phyloP scores from a whole-genome alignment of 2,888 invertebrate species.

The Stenichneumon culpator region DNA sequence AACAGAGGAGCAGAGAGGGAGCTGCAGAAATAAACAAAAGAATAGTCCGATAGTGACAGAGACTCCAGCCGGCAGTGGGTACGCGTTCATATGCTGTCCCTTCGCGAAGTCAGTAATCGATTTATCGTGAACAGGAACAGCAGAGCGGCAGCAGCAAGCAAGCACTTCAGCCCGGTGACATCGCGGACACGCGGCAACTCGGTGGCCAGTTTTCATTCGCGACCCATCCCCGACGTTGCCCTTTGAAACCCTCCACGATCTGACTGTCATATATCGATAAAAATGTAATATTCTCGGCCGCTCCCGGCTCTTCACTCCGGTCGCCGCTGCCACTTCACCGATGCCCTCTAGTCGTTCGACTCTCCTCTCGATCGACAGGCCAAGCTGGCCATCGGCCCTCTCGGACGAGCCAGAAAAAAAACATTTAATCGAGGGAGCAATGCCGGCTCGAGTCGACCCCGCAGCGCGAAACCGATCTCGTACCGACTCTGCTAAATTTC shows the following conservation, averaged over 20 bases:
- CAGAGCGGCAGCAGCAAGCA: background rate
- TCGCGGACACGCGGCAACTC: background rate
- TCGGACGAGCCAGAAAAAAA: constrained; percentile 15
- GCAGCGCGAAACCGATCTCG: constrained; percentile 24
- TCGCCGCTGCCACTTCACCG: constrained; percentile 22
- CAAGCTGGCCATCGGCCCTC: constrained; percentile 18
- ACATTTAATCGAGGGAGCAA: constrained; percentile 30
- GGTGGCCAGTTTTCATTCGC: constrained; percentile 28
- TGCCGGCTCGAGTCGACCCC: constrained; percentile 2
- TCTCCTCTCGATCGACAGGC: constrained; percentile 29
- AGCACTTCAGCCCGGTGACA: constrained; percentile 1
- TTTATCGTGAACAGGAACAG: constrained; percentile 5
- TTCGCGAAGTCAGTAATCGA: constrained; percentile 22
- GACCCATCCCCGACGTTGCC: constrained; percentile 16
- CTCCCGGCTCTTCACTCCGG: constrained; percentile 26
- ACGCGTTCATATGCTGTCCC: background rate
- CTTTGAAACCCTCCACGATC: constrained; percentile 27
- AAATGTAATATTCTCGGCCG: constrained; percentile 41
- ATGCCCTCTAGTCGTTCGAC: constrained; percentile 16
- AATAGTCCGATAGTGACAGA: constrained; percentile 1
- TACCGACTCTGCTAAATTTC: background rate
- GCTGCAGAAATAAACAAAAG: constrained; percentile 11
- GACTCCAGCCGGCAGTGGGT: background rate
- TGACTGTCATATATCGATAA: constrained; percentile 29
- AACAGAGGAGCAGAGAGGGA: constrained; percentile 14